Conservation (phyloP, 2,113 vertebrate genomes). For the Proterorhinus semilunaris region DNA sequence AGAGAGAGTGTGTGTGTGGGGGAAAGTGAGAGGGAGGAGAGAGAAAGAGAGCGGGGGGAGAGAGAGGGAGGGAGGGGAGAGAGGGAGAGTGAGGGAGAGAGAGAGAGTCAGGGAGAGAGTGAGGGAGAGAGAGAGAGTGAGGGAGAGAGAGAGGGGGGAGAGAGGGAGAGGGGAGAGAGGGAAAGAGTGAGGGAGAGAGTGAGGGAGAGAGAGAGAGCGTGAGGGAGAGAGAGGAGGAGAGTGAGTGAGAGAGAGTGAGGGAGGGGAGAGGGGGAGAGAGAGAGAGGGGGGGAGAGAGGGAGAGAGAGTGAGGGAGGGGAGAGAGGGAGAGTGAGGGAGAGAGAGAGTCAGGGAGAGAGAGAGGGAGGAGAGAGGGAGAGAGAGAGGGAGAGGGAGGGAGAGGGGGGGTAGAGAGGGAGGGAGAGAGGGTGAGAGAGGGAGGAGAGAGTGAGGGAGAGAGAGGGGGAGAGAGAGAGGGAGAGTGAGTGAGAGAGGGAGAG, state of each 20-base stretch:
- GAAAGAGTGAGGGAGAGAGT: constrained; percentile 3
- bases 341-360: constrained; percentile 11
- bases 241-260: constrained; percentile 20
- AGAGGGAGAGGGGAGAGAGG: constrained; percentile 36
- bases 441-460: not conserved
- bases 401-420: constrained; percentile 8
- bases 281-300: constrained; percentile 16
- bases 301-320: constrained; percentile 25
- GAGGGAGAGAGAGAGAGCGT: constrained; percentile 17
- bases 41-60: no score
- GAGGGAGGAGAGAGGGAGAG: not conserved
- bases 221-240: not conserved
- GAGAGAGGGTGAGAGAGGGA: constrained; percentile 9
- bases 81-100: no score
- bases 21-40: no score
- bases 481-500: constrained; percentile 20
- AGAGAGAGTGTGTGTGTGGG: no score
- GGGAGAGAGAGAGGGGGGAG: not conserved
- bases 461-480: constrained; percentile 25
- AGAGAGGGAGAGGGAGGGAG: constrained; percentile 38
- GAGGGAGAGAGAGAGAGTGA: constrained; percentile 28
- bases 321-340: constrained; percentile 14
- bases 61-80: not conserved
- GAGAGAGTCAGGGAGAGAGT: not conserved
- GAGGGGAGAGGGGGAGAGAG: not conserved